Evolutionary conservation across 2,888 invertebrate species (phyloP).

Genomic region (Notocelia uddmanniana): DNA sequence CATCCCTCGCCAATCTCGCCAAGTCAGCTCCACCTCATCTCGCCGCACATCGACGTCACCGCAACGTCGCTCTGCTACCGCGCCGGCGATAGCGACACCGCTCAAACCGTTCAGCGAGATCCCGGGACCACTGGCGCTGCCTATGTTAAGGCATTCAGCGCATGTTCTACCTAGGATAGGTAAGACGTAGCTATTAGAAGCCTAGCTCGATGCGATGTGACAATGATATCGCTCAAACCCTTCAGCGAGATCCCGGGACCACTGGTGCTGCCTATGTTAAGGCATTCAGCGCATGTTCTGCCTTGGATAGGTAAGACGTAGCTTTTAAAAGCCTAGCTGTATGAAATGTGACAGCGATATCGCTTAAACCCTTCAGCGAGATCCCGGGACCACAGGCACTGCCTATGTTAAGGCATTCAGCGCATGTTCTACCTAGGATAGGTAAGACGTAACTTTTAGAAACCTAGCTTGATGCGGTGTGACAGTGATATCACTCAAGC

Average conservation of each 20-base stretch:
- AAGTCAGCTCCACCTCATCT: constrained; percentile 63
- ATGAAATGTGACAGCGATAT: constrained; percentile 48
- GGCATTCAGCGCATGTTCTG: constrained; percentile 76
- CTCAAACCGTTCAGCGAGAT: constrained; percentile 72
- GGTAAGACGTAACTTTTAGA: constrained; percentile 59
- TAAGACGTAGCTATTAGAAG: constrained; percentile 52
- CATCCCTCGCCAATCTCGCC: constrained; percentile 65
- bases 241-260: constrained; percentile 79
- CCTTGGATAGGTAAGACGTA: constrained; percentile 73
- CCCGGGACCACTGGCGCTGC: constrained; percentile 77
- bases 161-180: constrained; percentile 79
- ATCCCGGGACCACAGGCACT: constrained; percentile 78
- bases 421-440: constrained; percentile 76
- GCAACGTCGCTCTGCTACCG: constrained; percentile 65
- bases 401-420: constrained; percentile 78
- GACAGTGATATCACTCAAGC: constrained; percentile 55
- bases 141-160: constrained; percentile 77
- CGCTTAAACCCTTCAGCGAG: constrained; percentile 67
- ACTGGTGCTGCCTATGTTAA: constrained; percentile 74
- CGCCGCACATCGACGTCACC: constrained; percentile 74
- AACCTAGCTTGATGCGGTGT: too few relatives aligned
- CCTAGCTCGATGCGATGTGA: too few relatives aligned
- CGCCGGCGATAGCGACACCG: constrained; percentile 51
- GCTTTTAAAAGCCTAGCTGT: too few relatives aligned
- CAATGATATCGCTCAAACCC: constrained; percentile 55